Conservation (phyloP, 2,888 invertebrate genomes). For the Oscheius onirici region DNA sequence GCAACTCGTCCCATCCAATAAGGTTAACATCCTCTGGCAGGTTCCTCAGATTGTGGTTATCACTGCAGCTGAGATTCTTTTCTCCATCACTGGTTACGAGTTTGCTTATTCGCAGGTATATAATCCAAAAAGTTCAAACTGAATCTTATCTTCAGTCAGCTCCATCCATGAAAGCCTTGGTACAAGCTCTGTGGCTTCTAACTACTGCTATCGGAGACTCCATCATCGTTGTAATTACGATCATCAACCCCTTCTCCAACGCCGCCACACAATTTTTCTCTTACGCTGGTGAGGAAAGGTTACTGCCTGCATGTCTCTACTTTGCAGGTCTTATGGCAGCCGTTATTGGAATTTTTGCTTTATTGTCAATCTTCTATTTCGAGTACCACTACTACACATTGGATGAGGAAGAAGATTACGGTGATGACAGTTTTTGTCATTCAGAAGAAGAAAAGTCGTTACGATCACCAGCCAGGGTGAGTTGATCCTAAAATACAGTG, state of each 20-base stretch:
- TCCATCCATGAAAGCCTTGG: constrained; percentile 89
- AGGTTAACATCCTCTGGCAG: constrained; percentile 73
- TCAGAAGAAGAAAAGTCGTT: not conserved
- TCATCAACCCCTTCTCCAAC: constrained; percentile 57
- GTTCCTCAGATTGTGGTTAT: constrained; percentile 74
- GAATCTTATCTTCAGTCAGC: constrained; percentile 78
- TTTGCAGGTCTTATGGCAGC: constrained; percentile 83
- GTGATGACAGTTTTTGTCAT: constrained; percentile 1
- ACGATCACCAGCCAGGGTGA: constrained; percentile 14
- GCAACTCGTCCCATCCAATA: constrained; percentile 49
- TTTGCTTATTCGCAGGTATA: constrained; percentile 71
- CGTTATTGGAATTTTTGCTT: constrained; percentile 84
- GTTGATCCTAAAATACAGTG: too few relatives aligned
- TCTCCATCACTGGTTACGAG: constrained; percentile 74
- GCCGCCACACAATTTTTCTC: constrained; percentile 64
- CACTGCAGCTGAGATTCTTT: constrained; percentile 74
- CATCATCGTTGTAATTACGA: constrained; percentile 84
- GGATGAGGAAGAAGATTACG: constrained; percentile 45
- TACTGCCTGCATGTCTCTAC: too few relatives aligned
- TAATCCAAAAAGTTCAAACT: too few relatives aligned
- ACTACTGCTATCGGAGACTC: constrained; percentile 93
- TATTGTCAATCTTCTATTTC: constrained; percentile 84
- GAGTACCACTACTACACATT: constrained; percentile 62
- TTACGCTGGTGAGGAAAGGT: constrained; percentile 47
- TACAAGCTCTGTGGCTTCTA: constrained; percentile 89